Evolutionary conservation across 1,140 invertebrate genomes (phyloP).

Genomic region (Pomacea maculata): DNA sequence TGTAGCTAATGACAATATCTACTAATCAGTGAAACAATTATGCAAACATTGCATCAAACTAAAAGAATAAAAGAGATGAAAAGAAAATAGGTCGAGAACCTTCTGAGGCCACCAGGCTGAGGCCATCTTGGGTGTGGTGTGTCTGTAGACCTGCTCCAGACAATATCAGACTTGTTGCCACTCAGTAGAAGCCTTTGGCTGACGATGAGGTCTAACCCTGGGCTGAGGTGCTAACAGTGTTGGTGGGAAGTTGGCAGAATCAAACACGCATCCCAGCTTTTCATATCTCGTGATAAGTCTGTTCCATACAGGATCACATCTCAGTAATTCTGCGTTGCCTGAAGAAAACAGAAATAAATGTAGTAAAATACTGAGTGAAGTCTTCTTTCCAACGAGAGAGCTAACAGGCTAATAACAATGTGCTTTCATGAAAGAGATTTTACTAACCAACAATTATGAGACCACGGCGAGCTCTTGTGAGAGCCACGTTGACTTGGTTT

Average conservation of each 20-base stretch:
- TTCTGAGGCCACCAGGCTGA: too few species aligned
- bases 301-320: conserved; percentile 14
- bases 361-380: background rate
- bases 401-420: background rate
- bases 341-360: background rate
- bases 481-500: conserved; percentile 56
- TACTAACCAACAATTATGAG: conserved; percentile 55
- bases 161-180: too few species aligned
- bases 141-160: too few species aligned
- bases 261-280: conserved; percentile 1
- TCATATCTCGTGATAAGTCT: conserved; percentile 6
- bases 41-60: too few species aligned
- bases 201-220: too few species aligned
- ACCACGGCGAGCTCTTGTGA: conserved; percentile 55
- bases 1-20: too few species aligned
- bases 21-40: too few species aligned
- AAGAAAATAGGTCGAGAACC: too few species aligned
- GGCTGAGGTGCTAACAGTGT: background rate
- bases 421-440: background rate
- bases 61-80: too few species aligned
- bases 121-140: too few species aligned
- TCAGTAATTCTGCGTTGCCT: conserved; percentile 14
- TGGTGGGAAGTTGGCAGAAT: conserved; percentile 5
- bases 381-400: background rate
- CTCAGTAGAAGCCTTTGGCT: too few species aligned